Base-by-base conservation (phyloP, 2,888 invertebrate genomes). In the Aleiodes leptofemur region DNA sequence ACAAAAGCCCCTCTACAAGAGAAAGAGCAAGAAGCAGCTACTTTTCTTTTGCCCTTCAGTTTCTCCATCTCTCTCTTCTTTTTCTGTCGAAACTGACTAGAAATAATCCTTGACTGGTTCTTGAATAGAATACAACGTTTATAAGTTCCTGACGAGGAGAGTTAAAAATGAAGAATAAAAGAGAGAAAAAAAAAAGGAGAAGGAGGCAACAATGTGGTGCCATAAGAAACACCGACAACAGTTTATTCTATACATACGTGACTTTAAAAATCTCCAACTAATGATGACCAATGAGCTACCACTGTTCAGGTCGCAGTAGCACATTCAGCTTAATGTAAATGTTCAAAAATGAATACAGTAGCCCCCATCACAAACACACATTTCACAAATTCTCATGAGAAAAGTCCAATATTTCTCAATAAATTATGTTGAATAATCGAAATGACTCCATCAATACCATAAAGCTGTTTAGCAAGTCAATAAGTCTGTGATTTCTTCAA, bases 1-100 rank as follows among this genome's bases (percentile, higher is more conserved):
- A 79, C 80, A 80, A 80, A 80, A 78, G 79, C 64, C 55, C 31
- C 68, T 66, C 23, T 16, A 34, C 48, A 1, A 16, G 16, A 55
- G 3, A 55, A 7, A 16, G 16, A 55, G 13, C 5, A 13, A 3
- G 8, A 8, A 59, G 69, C 69, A 56, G 55, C 69, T 51, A 16
- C 13, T 56, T 59, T 74, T 55, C 48, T 64, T 70, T 70, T 55
- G 56, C 56, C 61, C 43, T 73, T 31, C 48, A 23, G 13, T 38
- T 14, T 50, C 53, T 31, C 38, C n/a, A 51, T 34, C 29, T 16
- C 11, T 9, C 16, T 29, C 51, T 38, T 48, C 13, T n/a, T 29
- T 74, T 64, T 61, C 38, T 31, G 29, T 74, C 61, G 59, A 64
- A 64, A 48, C 34, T 69, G 38, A 16, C 68, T 69, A 57, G 57